Percentiles rank a stretch among this genome's conserved stretches.
Evolutionary conservation across 2,797 vertebrate genomes (phyloP).

Genomic region (Propithecus perrieri): DNA sequence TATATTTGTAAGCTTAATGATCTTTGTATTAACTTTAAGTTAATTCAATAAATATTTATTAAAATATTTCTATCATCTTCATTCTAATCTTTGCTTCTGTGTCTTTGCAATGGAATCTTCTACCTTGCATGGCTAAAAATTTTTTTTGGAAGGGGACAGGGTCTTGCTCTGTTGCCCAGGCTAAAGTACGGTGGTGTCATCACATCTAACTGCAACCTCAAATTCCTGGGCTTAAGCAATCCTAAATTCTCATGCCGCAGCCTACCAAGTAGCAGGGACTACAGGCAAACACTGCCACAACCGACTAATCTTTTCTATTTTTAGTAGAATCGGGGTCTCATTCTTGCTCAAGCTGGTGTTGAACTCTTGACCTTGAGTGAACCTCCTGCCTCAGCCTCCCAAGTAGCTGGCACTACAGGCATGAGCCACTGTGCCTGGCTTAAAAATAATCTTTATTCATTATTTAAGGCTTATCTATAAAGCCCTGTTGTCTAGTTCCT

Average conservation of each 20-base stretch:
- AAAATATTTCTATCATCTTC: not conserved
- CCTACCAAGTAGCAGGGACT: too few relatives aligned
- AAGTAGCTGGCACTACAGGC: not conserved
- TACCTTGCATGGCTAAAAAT: not conserved
- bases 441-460: constrained; percentile 6
- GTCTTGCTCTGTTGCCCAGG: too few relatives aligned
- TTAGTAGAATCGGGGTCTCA: too few relatives aligned
- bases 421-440: not conserved
- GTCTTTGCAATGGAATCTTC: not conserved
- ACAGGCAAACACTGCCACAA: too few relatives aligned
- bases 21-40: not conserved
- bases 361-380: too few relatives aligned
- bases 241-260: too few relatives aligned
- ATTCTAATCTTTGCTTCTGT: not conserved
- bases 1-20: not conserved
- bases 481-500: not conserved
- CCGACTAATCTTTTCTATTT: too few relatives aligned
- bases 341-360: too few relatives aligned
- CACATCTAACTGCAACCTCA: not conserved
- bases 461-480: not conserved
- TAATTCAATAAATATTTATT: not conserved
- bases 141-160: not conserved
- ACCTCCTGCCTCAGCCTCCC: not conserved
- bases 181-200: not conserved
- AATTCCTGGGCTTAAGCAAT: not conserved